These are phyloP conservation scores for Parnassius glacialis DNA, from an alignment of 2,888 invertebrate species.

Conservation along the genomic window DNA sequence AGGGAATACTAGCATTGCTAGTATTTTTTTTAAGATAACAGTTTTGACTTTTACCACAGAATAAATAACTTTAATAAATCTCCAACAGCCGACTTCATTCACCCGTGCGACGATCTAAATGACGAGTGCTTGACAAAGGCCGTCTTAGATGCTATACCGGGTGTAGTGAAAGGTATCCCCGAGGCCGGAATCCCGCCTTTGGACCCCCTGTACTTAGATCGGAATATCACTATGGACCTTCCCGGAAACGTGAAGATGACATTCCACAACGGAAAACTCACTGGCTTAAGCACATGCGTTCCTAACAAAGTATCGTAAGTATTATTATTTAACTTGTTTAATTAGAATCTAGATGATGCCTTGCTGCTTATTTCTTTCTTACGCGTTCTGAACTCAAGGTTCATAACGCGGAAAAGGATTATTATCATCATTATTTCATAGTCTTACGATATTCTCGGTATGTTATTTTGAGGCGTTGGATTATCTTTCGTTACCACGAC, in stretches of 20 bases:
- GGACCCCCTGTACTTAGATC: conserved; percentile 63
- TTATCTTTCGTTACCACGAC: too few species aligned
- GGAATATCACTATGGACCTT: conserved; percentile 65
- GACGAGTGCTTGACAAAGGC: conserved; percentile 75
- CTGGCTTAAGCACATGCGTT: conserved; percentile 62
- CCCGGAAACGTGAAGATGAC: conserved; percentile 73
- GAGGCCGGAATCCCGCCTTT: conserved; percentile 66
- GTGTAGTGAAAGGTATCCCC: conserved; percentile 68
- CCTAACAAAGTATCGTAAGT: conserved; percentile 76
- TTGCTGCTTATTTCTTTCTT: too few species aligned
- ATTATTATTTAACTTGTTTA: conserved; percentile 6
- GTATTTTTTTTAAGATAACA: neutral
- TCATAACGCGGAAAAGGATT: too few species aligned
- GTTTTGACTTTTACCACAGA: too few species aligned
- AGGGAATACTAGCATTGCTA: too few species aligned
- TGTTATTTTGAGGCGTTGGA: too few species aligned
- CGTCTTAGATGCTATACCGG: conserved; percentile 67
- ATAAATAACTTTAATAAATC: neutral
- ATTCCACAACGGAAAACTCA: conserved; percentile 68
- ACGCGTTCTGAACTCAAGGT: too few species aligned
- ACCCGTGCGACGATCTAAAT: conserved; percentile 63
- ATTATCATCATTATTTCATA: too few species aligned
- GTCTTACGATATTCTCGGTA: too few species aligned
- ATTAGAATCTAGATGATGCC: neutral
- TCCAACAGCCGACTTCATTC: conserved; percentile 68